phyloP scores from a whole-genome alignment of 2,113 vertebrate genomes.

The Poecilia latipinna region DNA sequence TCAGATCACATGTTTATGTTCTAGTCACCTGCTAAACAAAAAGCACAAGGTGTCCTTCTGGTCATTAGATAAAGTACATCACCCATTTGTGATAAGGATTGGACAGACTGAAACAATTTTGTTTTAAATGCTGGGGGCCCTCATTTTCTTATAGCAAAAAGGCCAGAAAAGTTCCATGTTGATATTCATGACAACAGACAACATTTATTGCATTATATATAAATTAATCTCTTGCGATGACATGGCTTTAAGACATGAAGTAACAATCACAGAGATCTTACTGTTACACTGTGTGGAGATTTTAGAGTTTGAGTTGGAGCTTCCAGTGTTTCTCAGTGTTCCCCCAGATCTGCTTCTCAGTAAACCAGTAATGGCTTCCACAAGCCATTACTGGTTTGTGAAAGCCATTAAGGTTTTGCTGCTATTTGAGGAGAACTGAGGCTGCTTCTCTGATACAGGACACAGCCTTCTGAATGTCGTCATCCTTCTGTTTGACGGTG shows the following conservation, averaged over 20 bases:
- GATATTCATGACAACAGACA: constrained; percentile 6
- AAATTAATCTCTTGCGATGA: background rate
- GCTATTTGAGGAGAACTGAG: constrained; percentile 76
- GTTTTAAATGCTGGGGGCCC: background rate
- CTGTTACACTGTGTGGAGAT: background rate
- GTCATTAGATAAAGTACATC: constrained; percentile 17
- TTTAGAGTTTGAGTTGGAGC: background rate
- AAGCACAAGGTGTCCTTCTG: constrained; percentile 18
- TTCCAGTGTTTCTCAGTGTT: background rate
- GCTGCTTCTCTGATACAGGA: constrained; percentile 86
- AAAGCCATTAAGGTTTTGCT: background rate
- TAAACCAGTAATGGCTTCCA: background rate
- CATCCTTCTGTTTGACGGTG: constrained; percentile 89
- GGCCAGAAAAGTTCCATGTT: background rate
- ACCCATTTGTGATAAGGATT: constrained; percentile 5
- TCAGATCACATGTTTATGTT: background rate
- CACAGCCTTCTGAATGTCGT: constrained; percentile 87
- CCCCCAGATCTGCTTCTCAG: background rate
- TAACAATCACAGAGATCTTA: background rate
- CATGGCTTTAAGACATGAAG: too few relatives aligned
- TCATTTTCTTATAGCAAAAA: background rate
- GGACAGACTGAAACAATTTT: background rate
- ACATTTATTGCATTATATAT: too few relatives aligned
- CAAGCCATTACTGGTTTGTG: too few relatives aligned
- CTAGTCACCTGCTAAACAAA: background rate